Conservation (phyloP, 2,888 invertebrate species). For the Cerastis rubricosa region DNA sequence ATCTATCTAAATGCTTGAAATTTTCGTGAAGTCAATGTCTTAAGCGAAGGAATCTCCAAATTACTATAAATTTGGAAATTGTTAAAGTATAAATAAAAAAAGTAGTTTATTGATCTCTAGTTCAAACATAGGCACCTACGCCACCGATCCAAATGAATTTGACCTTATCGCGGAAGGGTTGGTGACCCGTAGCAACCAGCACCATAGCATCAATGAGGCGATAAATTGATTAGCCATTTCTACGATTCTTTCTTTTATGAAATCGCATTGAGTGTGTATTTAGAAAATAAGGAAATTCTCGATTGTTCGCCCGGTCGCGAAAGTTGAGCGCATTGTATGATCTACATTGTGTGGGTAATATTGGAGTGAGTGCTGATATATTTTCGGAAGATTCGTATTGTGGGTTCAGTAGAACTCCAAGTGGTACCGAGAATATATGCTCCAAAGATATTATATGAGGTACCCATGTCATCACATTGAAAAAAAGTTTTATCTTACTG, state of each 20-base stretch:
- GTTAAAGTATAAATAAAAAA: not conserved
- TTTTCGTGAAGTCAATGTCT: not conserved
- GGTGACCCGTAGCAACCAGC: not conserved
- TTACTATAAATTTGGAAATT: not conserved
- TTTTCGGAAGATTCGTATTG: conserved; percentile 24
- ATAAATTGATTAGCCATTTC: conserved; percentile 23
- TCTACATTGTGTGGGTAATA: conserved; percentile 31
- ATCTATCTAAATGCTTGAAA: not conserved
- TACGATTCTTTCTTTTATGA: conserved; percentile 55
- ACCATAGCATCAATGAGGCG: conserved; percentile 12
- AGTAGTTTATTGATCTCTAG: not conserved
- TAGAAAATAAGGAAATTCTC: conserved; percentile 62
- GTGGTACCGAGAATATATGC: not conserved
- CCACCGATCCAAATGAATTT: not conserved
- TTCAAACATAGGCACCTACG: not conserved
- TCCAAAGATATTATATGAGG: not conserved
- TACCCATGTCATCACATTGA: not conserved
- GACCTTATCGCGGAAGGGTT: not conserved
- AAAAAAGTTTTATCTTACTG: no score
- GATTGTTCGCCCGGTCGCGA: conserved; percentile 51
- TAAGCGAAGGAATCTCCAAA: not conserved
- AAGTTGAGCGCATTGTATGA: conserved; percentile 55
- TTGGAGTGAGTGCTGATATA: conserved; percentile 1
- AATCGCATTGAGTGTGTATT: conserved; percentile 52
- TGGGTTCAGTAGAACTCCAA: not conserved